Evolutionary conservation across 2,113 vertebrate species (phyloP).

Genomic region (Proteles cristata): DNA sequence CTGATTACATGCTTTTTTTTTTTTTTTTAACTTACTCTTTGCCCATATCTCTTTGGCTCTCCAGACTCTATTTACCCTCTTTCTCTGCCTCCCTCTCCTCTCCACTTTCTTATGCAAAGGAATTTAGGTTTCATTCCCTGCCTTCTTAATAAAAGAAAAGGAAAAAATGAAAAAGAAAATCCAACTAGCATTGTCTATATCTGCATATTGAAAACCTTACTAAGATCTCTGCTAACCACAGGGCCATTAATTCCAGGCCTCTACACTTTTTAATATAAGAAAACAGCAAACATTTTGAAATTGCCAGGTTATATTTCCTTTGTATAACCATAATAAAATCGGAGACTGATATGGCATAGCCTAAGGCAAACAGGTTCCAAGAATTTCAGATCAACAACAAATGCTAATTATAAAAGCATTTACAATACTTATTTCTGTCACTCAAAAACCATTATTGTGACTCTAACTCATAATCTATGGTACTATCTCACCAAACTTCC

Average conservation of each 20-base stretch:
- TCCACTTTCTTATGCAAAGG: neutral
- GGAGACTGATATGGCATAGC: neutral
- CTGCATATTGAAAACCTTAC: neutral
- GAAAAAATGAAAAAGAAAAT: neutral
- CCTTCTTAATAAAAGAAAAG: neutral
- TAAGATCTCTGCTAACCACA: neutral
- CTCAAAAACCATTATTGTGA: neutral
- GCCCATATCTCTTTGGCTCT: neutral
- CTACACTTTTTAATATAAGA: neutral
- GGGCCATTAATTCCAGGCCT: neutral
- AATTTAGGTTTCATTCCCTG: neutral
- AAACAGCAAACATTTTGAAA: neutral
- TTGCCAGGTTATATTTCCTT: neutral
- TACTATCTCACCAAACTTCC: neutral
- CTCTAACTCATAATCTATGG: neutral
- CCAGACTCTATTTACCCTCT: neutral
- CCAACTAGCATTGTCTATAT: neutral
- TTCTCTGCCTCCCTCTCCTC: neutral
- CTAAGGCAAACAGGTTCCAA: neutral
- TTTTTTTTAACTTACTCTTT: neutral
- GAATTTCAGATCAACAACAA: neutral
- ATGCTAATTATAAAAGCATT: neutral
- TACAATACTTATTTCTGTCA: neutral
- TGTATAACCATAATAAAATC: neutral
- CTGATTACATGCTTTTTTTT: neutral